Evolutionary conservation across 2,888 invertebrate genomes (phyloP).

Genomic region (Heterodera filipjevi): DNA sequence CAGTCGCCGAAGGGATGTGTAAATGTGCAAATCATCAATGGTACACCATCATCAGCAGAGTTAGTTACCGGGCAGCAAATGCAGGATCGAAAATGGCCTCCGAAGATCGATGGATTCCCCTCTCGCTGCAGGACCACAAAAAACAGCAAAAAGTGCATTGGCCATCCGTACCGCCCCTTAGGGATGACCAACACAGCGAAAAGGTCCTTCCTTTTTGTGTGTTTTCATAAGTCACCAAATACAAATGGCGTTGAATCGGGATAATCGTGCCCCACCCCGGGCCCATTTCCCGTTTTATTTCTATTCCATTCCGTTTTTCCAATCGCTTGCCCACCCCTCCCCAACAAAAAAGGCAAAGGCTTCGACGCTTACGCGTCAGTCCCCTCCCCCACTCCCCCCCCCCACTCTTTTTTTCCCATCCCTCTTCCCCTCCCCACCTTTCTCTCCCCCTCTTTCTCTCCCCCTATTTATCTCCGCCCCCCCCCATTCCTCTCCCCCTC

Average conservation of each 20-base stretch:
- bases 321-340: background rate
- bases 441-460: background rate
- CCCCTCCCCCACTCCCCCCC: background rate
- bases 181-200: background rate
- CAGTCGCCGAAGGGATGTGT: background rate
- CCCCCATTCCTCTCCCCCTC: background rate
- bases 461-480: background rate
- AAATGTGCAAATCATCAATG: background rate
- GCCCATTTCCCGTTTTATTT: too few relatives aligned
- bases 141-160: background rate
- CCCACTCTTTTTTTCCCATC: too few relatives aligned
- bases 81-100: background rate
- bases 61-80: background rate
- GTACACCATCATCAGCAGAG: too few relatives aligned
- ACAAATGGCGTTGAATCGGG: background rate
- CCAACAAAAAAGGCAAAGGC: background rate
- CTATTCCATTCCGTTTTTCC: background rate
- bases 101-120: background rate
- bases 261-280: too few relatives aligned
- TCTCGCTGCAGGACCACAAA: too few relatives aligned
- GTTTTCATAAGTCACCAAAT: conserved; percentile 4
- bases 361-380: background rate
- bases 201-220: background rate
- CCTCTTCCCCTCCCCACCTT: too few relatives aligned
- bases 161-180: background rate